A percentile compares a stretch with the other conserved stretches of the same genome.
phyloP scores from a whole-genome alignment of 2,888 invertebrate genomes.

The Andrena bucephala region DNA sequence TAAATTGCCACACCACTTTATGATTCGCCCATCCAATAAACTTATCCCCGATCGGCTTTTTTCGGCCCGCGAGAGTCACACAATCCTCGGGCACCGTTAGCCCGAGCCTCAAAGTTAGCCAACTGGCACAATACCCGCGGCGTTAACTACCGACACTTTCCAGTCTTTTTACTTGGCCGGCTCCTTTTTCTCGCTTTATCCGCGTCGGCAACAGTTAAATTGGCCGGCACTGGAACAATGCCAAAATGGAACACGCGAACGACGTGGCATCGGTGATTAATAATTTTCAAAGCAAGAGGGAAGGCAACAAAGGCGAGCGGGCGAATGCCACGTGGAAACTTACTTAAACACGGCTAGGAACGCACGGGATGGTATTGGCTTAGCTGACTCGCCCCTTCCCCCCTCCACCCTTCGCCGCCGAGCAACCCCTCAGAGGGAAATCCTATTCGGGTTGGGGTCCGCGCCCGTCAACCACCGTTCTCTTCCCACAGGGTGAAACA shows the following conservation, averaged over 20 bases:
- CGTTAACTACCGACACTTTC: conserved; percentile 65
- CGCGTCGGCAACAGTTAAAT: conserved; percentile 45
- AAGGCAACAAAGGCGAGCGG: conserved; percentile 6
- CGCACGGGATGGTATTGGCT: conserved; percentile 20
- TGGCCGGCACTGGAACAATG: conserved; percentile 49
- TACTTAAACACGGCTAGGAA: conserved; percentile 42
- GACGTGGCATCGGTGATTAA: conserved; percentile 55
- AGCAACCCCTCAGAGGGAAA: conserved; percentile 47
- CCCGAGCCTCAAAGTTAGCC: conserved; percentile 45
- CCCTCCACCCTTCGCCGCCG: background rate
- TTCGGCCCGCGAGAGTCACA: too few species aligned
- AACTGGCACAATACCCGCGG: conserved; percentile 28
- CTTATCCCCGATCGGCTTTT: too few species aligned
- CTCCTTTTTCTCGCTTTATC: conserved; percentile 22
- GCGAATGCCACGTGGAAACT: conserved; percentile 19
- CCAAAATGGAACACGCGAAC: conserved; percentile 55
- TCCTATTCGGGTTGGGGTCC: conserved; percentile 38
- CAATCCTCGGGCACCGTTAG: background rate
- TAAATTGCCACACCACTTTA: background rate
- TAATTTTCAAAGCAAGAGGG: conserved; percentile 41
- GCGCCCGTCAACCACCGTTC: conserved; percentile 13
- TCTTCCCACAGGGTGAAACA: conserved; percentile 51
- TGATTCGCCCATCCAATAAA: too few species aligned
- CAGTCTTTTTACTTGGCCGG: conserved; percentile 29
- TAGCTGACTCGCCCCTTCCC: background rate